These are phyloP conservation scores for Psylliodes chrysocephalus DNA, from an alignment of 2,888 invertebrate genomes.

Conservation along the genomic window DNA sequence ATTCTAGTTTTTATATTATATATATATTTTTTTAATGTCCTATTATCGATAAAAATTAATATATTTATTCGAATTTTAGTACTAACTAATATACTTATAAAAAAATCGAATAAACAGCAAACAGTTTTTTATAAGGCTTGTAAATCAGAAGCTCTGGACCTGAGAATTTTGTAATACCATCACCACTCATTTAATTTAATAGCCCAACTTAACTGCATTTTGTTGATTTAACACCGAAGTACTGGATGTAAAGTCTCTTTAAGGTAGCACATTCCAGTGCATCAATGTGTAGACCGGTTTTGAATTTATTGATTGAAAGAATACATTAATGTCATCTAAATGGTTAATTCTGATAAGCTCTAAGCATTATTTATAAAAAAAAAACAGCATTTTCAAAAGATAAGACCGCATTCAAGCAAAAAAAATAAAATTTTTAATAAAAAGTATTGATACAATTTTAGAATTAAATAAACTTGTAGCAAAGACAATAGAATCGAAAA, in stretches of 20 bases:
- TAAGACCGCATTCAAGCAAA: background rate
- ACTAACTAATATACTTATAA: too few species aligned
- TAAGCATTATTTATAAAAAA: background rate
- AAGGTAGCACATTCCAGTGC: slow-evolving; percentile 10
- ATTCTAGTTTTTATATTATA: too few species aligned
- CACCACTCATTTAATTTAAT: slow-evolving; percentile 7
- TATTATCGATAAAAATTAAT: too few species aligned
- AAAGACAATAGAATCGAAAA: too few species aligned
- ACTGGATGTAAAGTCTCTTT: slow-evolving; percentile 5
- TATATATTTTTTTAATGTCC: too few species aligned
- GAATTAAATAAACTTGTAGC: too few species aligned
- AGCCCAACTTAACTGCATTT: background rate
- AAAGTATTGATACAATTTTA: too few species aligned
- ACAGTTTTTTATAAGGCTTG: background rate
- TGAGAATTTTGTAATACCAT: background rate
- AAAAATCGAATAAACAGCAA: too few species aligned
- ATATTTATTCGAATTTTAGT: too few species aligned
- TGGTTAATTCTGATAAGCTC: slow-evolving; percentile 9
- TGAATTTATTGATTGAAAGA: slow-evolving; percentile 12
- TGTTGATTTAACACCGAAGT: slow-evolving; percentile 6
- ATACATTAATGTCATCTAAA: slow-evolving; percentile 14
- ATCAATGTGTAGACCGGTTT: slow-evolving; percentile 8
- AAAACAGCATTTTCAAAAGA: background rate
- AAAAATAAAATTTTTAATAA: too few species aligned
- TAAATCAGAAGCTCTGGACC: background rate